These are phyloP conservation scores for Pinna nobilis DNA, from an alignment of 1,140 invertebrate genomes.

Conservation along the genomic window DNA sequence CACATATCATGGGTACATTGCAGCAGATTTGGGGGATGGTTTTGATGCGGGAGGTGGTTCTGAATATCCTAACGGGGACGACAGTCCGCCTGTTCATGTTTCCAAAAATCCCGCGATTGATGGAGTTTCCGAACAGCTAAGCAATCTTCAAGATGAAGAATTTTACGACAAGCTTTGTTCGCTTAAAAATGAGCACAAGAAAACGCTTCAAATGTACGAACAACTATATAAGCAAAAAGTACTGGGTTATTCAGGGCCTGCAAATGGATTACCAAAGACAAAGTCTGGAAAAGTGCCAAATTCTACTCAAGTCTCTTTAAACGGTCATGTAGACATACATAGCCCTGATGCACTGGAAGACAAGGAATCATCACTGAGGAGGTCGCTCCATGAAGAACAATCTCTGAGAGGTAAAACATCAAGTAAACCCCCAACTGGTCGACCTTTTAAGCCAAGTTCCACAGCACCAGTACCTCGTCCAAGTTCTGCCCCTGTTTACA, in stretches of 20 bases:
- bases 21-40: conserved; percentile 25
- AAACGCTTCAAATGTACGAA: conserved; percentile 69
- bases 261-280: not conserved
- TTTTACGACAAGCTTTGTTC: conserved; percentile 70
- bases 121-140: conserved; percentile 41
- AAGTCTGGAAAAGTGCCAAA: not conserved
- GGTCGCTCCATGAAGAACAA: not conserved
- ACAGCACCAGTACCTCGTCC: conserved; percentile 40
- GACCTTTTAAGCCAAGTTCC: conserved; percentile 15
- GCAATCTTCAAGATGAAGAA: conserved; percentile 63
- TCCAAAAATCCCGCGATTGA: conserved; percentile 26
- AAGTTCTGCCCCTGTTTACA: conserved; percentile 43
- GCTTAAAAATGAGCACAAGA: conserved; percentile 71
- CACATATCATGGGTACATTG: conserved; percentile 26
- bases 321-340: conserved; percentile 1
- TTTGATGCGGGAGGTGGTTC: conserved; percentile 37
- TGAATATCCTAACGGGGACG: conserved; percentile 1
- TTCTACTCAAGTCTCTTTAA: not conserved
- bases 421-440: conserved; percentile 29
- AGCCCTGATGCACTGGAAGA: not conserved
- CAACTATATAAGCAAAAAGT: conserved; percentile 70
- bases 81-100: conserved; percentile 27
- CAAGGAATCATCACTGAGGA: not conserved
- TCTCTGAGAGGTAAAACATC: not conserved
- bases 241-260: not conserved